phyloP scores from a whole-genome alignment of 2,888 invertebrate genomes.

The Eumacrocentrus americanus region DNA sequence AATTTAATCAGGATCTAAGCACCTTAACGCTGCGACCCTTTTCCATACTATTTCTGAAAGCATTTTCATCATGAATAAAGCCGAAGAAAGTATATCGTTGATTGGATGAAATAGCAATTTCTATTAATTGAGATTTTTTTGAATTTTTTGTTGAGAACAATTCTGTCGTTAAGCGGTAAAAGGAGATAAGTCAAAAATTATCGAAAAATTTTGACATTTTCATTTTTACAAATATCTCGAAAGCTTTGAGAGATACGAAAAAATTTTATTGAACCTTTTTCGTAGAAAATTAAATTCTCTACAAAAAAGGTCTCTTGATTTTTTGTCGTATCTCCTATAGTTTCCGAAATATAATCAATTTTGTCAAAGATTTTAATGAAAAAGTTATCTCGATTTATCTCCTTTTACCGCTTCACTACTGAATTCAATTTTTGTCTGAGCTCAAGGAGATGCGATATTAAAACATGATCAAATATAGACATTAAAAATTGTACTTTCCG shows the following conservation, averaged over 20 bases:
- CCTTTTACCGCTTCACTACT: not conserved
- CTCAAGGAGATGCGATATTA: not conserved
- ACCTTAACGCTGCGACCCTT: conserved; percentile 24
- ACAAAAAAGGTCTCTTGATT: no score
- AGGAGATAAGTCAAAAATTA: not conserved
- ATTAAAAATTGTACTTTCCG: no score
- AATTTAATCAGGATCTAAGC: conserved; percentile 40
- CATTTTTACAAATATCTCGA: no score
- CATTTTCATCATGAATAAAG: not conserved
- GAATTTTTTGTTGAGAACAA: not conserved
- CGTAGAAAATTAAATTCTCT: no score
- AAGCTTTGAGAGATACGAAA: no score
- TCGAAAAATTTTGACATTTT: no score
- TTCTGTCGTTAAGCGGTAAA: not conserved
- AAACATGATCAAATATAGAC: not conserved
- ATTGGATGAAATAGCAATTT: not conserved
- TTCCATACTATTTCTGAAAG: not conserved
- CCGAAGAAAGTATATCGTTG: not conserved
- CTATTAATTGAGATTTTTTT: not conserved
- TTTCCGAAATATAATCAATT: no score
- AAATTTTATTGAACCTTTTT: no score
- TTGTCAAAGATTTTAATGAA: no score
- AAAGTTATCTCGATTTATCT: not conserved
- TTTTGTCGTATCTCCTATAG: no score
- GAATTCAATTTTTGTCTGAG: not conserved